A percentile compares a stretch with the other conserved stretches of the same genome.
These are phyloP conservation scores for Bathybates hornii DNA, from an alignment of 2,113 vertebrate genomes.

Conservation along the genomic window DNA sequence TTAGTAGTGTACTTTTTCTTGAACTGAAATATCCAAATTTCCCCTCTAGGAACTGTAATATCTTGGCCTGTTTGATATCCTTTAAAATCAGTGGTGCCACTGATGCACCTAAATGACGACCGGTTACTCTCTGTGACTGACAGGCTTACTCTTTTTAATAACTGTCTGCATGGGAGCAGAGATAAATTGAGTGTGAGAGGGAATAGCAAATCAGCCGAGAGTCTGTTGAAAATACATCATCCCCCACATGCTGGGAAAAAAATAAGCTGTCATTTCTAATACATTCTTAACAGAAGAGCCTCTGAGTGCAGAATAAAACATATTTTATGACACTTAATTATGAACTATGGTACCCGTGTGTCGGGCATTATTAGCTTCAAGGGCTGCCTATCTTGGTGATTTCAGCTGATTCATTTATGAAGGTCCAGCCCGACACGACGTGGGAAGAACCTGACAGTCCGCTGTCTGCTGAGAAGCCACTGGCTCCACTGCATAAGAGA, in stretches of 20 bases:
- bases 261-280: neutral
- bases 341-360: neutral
- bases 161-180: neutral
- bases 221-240: neutral
- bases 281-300: neutral
- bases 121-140: neutral
- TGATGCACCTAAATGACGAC: neutral
- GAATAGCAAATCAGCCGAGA: neutral
- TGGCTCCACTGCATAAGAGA: neutral
- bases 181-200: neutral
- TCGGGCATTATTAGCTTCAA: neutral
- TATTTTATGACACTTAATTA: neutral
- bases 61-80: neutral
- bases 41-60: neutral
- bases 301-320: neutral
- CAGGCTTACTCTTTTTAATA: conserved; percentile 11
- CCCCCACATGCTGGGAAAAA: conserved; percentile 1
- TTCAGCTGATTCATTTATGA: neutral
- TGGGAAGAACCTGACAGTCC: neutral
- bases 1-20: neutral
- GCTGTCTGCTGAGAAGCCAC: neutral
- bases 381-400: neutral
- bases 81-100: neutral
- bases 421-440: neutral
- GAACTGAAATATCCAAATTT: neutral